Percentiles rank a stretch among this genome's conserved stretches.
phyloP scores from a whole-genome alignment of 2,888 invertebrate species.

The Meghimatium bilineatum region DNA sequence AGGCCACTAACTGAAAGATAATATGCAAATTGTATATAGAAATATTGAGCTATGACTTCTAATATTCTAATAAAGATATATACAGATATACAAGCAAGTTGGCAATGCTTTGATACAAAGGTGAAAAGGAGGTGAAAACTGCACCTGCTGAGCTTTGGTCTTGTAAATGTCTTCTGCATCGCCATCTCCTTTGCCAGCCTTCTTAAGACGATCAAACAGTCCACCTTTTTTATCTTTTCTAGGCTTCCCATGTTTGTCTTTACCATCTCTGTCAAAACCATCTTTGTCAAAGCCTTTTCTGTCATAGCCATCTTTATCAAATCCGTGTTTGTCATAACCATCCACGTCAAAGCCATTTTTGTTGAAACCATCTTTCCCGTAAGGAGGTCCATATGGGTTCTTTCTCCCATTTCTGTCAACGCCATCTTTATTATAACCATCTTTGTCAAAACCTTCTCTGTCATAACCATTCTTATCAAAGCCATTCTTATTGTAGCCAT shows the following conservation, averaged over 20 bases:
- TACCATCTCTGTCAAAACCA: constrained; percentile 39
- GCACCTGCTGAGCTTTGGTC: constrained; percentile 8
- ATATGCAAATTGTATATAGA: background rate
- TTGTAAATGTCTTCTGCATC: constrained; percentile 29
- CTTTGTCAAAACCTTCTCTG: constrained; percentile 17
- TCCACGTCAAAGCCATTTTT: constrained; percentile 6
- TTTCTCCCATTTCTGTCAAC: constrained; percentile 4
- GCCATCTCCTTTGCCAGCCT: constrained; percentile 34
- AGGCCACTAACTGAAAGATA: background rate
- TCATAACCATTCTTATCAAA: constrained; percentile 18
- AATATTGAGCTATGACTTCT: background rate
- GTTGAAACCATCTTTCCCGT: constrained; percentile 15
- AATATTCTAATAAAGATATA: background rate
- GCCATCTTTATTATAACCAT: constrained; percentile 7
- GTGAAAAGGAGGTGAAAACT: constrained; percentile 17
- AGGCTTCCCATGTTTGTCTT: constrained; percentile 29
- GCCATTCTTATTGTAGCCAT: constrained; percentile 11
- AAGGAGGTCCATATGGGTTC: constrained; percentile 1
- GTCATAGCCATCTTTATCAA: constrained; percentile 11
- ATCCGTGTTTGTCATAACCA: constrained; percentile 3
- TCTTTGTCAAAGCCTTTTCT: constrained; percentile 12
- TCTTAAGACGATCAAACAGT: constrained; percentile 53
- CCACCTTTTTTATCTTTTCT: constrained; percentile 52
- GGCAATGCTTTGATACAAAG: background rate
- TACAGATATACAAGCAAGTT: constrained; percentile 1